A percentile compares a stretch with the other conserved stretches of the same genome.
Evolutionary conservation across 1,140 invertebrate genomes (phyloP).

Genomic region (Cydia strobilella): DNA sequence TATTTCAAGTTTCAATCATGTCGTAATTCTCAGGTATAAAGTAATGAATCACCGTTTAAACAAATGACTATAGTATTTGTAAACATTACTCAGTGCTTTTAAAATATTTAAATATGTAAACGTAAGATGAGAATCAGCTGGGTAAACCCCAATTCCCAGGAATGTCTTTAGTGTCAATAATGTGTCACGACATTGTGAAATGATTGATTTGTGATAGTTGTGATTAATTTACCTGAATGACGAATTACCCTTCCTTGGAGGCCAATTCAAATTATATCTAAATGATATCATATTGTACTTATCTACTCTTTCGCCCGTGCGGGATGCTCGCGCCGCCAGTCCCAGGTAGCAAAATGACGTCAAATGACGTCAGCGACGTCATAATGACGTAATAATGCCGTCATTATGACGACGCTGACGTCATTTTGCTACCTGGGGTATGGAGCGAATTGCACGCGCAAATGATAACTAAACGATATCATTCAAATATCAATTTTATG

Average conservation of each 20-base stretch:
- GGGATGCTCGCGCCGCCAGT: too few relatives aligned
- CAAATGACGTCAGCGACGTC: too few relatives aligned
- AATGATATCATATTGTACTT: too few relatives aligned
- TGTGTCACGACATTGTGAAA: not conserved
- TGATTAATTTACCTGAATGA: not conserved
- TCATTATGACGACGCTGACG: too few relatives aligned
- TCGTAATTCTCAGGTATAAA: not conserved
- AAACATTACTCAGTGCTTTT: conserved; percentile 2
- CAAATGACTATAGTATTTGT: conserved; percentile 2
- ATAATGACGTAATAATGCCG: too few relatives aligned
- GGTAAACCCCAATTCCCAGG: conserved; percentile 12
- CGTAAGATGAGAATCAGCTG: not conserved
- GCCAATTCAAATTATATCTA: too few relatives aligned
- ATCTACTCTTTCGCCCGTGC: too few relatives aligned
- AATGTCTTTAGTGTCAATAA: not conserved
- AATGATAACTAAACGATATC: too few relatives aligned
- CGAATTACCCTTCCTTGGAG: not conserved
- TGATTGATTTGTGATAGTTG: not conserved
- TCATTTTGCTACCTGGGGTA: too few relatives aligned
- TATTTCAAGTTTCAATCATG: not conserved
- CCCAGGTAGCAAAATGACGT: too few relatives aligned
- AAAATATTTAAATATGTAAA: not conserved
- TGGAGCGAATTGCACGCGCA: too few relatives aligned
- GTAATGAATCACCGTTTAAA: not conserved
- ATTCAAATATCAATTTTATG: too few relatives aligned